Conservation (phyloP, 2,797 vertebrate genomes). For the Typhlichthys eigenmanni region DNA sequence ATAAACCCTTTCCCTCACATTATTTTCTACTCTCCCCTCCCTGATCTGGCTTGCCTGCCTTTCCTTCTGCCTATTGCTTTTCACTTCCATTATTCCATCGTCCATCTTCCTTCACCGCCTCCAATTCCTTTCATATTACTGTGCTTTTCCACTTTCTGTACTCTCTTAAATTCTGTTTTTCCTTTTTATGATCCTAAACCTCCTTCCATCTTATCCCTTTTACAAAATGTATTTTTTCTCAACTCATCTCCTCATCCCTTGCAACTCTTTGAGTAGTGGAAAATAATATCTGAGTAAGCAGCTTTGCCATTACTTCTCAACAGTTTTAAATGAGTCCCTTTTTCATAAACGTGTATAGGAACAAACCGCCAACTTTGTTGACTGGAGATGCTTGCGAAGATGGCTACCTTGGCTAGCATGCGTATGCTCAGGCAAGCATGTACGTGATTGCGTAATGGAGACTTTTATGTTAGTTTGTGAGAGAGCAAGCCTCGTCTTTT, state of each 20-base stretch:
- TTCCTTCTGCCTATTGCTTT: neutral
- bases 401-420: constrained; percentile 20
- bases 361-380: constrained; percentile 35
- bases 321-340: neutral
- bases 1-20: neutral
- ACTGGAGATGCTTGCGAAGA: constrained; percentile 28
- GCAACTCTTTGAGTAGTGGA: constrained; percentile 9
- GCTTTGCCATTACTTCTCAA: constrained; percentile 12
- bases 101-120: neutral
- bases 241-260: constrained; percentile 1
- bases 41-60: neutral
- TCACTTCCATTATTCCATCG: neutral
- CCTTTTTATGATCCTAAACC: neutral
- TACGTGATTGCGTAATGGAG: constrained; percentile 50
- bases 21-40: neutral
- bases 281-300: constrained; percentile 33
- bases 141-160: neutral
- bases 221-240: neutral
- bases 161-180: neutral
- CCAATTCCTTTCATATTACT: neutral
- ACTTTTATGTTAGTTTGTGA: constrained; percentile 36
- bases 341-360: constrained; percentile 32
- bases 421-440: constrained; percentile 22
- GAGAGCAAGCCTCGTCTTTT: constrained; percentile 18
- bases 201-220: too few relatives aligned